Evolutionary conservation across 2,797 vertebrate genomes (phyloP).

Genomic region (Gouania willdenowi): DNA sequence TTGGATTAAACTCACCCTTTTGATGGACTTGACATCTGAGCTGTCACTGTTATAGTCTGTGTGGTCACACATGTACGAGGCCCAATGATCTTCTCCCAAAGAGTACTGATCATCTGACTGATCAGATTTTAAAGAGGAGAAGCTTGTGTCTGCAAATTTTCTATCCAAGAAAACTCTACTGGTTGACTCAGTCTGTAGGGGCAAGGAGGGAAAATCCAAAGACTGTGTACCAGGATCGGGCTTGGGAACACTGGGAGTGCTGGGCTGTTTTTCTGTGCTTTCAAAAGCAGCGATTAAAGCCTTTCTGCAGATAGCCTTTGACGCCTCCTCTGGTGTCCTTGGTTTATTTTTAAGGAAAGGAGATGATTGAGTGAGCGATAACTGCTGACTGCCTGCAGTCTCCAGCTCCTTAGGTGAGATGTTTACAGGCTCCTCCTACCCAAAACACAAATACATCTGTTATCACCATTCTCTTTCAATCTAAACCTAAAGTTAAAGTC

Average conservation of each 20-base stretch:
- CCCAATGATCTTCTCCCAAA: not conserved
- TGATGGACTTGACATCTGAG: not conserved
- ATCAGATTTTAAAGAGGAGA: not conserved
- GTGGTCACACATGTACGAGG: constrained; percentile 11
- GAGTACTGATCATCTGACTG: not conserved
- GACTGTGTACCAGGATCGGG: not conserved
- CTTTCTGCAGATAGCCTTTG: constrained; percentile 58
- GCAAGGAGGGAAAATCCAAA: not conserved
- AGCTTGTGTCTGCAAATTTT: not conserved
- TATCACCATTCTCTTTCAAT: no score
- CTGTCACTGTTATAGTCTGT: not conserved
- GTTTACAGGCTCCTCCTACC: constrained; percentile 7
- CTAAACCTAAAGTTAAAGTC: no score
- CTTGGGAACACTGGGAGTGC: not conserved
- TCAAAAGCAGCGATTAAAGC: constrained; percentile 58
- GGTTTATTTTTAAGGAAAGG: constrained; percentile 46
- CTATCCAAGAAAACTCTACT: not conserved
- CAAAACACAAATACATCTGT: constrained; percentile 1
- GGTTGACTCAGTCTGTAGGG: not conserved
- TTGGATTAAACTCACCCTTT: not conserved
- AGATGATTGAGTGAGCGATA: constrained; percentile 11
- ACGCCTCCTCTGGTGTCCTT: constrained; percentile 60
- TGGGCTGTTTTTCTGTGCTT: constrained; percentile 2
- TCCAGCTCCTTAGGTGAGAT: constrained; percentile 1
- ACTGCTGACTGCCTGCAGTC: not conserved